These are phyloP conservation scores for Argyrosomus japonicus DNA, from an alignment of 2,113 vertebrate species.

Conservation along the genomic window DNA sequence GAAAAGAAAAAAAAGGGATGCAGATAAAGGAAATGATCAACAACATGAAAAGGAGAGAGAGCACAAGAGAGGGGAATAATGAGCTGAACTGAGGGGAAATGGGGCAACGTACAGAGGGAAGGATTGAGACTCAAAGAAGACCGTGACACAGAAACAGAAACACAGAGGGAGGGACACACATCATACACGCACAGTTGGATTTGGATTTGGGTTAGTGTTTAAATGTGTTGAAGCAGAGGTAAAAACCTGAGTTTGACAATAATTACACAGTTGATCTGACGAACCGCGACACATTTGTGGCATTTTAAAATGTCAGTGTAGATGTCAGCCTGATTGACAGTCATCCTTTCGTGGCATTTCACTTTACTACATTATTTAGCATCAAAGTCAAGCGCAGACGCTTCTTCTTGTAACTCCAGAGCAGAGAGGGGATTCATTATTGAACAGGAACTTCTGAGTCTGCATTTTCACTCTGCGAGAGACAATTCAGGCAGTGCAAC, in stretches of 20 bases:
- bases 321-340: slow-evolving; percentile 40
- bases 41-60: background rate
- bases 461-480: slow-evolving; percentile 11
- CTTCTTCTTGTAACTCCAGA: slow-evolving; percentile 29
- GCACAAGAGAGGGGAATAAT: background rate
- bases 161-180: background rate
- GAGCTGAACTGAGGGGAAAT: slow-evolving; percentile 4
- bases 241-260: slow-evolving; percentile 16
- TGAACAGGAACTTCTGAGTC: slow-evolving; percentile 33
- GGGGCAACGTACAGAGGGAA: background rate
- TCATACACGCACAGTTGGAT: background rate
- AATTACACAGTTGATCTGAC: background rate
- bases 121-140: background rate
- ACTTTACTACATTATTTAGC: slow-evolving; percentile 38
- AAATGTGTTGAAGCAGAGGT: slow-evolving; percentile 5
- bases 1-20: too few species aligned
- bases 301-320: slow-evolving; percentile 55
- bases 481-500: background rate
- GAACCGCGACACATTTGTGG: slow-evolving; percentile 15
- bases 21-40: background rate
- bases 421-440: slow-evolving; percentile 46
- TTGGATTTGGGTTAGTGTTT: slow-evolving; percentile 12
- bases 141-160: background rate
- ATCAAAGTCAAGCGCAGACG: background rate
- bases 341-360: slow-evolving; percentile 48